These are phyloP conservation scores for Okamejei kenojei DNA, from an alignment of 2,797 vertebrate genomes.

Conservation along the genomic window DNA sequence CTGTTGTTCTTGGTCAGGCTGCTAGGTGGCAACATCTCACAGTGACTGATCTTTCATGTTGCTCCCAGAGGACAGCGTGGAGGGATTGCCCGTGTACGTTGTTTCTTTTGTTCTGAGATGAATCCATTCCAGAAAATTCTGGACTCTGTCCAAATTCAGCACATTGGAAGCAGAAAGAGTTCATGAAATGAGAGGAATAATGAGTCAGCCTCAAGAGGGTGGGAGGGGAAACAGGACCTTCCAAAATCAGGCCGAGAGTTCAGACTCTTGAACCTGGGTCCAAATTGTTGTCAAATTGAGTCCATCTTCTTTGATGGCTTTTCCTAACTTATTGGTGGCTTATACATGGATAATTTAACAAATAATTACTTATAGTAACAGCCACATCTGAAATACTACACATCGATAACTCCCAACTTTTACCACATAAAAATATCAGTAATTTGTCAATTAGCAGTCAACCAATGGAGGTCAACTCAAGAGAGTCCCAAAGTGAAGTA, in stretches of 20 bases:
- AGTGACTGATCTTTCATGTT: too few species aligned
- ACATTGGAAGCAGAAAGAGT: not conserved
- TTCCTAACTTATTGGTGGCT: not conserved
- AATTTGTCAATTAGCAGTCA: not conserved
- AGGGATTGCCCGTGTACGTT: too few species aligned
- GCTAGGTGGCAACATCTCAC: not conserved
- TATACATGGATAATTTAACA: not conserved
- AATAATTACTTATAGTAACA: not conserved
- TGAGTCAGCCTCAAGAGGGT: slow-evolving; percentile 8
- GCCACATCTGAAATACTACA: not conserved
- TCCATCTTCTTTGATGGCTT: not conserved
- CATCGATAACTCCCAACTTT: not conserved
- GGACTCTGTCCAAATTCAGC: not conserved
- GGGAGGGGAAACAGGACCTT: not conserved
- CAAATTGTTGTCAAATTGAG: too few species aligned
- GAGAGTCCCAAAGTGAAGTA: not conserved
- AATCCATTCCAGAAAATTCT: not conserved
- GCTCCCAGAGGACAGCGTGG: too few species aligned
- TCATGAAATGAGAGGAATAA: not conserved
- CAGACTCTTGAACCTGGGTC: not conserved
- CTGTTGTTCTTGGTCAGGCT: not conserved
- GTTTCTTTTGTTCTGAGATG: not conserved
- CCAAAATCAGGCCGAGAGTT: not conserved
- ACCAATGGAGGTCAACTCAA: not conserved
- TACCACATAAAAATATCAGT: not conserved